phyloP scores from a whole-genome alignment of 35 echinoderm and acorn worm species.

The Holothuria glaberrima region DNA sequence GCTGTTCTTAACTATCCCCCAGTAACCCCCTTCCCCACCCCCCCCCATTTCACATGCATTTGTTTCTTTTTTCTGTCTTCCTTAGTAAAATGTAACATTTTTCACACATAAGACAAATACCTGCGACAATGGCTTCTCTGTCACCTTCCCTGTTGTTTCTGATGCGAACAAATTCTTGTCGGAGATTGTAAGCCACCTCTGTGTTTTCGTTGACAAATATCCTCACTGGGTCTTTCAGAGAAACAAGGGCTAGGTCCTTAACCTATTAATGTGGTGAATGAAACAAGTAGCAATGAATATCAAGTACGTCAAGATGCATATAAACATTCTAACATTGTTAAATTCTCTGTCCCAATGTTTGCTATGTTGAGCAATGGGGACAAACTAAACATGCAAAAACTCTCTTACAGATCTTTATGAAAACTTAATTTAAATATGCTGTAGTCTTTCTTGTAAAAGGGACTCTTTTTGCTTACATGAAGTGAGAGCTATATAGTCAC shows the following conservation, averaged over 20 bases:
- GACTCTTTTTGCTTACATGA: no score
- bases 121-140: constrained; percentile 90
- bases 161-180: constrained; percentile 94
- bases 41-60: no score
- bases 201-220: constrained; percentile 99
- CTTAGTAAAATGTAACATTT: no score
- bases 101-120: constrained; percentile 10
- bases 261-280: constrained; percentile 56
- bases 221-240: constrained; percentile 90
- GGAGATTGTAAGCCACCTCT: constrained; percentile 93
- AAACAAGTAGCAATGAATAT: neutral
- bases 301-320: neutral
- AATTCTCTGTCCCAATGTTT: no score
- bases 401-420: neutral
- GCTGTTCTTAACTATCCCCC: no score
- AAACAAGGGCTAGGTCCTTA: constrained; percentile 90
- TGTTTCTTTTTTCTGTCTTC: no score
- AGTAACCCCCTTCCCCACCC: no score
- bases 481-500: no score
- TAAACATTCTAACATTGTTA: neutral
- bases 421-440: no score
- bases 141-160: constrained; percentile 84
- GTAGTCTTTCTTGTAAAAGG: no score
- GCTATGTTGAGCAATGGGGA: no score
- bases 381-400: neutral